Evolutionary conservation across 2,113 vertebrate species (phyloP).

Genomic region (Bambusicola thoracicus): DNA sequence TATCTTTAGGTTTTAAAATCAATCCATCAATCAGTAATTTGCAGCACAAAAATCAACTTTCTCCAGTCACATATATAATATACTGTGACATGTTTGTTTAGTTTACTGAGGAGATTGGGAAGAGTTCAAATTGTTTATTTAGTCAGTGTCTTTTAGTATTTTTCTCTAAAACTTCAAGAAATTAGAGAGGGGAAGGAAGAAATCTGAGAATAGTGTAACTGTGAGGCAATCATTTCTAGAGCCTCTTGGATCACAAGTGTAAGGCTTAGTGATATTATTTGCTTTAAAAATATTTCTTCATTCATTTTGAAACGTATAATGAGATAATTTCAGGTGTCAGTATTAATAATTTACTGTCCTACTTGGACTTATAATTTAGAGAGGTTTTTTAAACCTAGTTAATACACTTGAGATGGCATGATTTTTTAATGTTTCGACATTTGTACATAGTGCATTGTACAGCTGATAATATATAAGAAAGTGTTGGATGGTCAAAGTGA

Average conservation of each 20-base stretch:
- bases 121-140: neutral
- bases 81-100: neutral
- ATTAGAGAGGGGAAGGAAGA: neutral
- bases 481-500: neutral
- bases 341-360: neutral
- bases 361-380: neutral
- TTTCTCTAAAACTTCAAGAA: neutral
- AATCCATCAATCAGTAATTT: neutral
- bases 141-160: neutral
- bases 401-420: neutral
- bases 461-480: neutral
- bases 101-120: neutral
- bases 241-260: neutral
- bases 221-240: neutral
- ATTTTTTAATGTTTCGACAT: neutral
- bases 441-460: neutral
- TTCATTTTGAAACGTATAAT: neutral
- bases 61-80: neutral
- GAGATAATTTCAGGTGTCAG: neutral
- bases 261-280: neutral
- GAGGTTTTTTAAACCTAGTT: neutral
- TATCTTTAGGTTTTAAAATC: neutral
- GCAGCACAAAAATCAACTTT: neutral
- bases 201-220: neutral
- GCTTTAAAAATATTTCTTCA: neutral